Evolutionary conservation across 2,113 vertebrate species (phyloP).

Genomic region (Todiramphus chloris): DNA sequence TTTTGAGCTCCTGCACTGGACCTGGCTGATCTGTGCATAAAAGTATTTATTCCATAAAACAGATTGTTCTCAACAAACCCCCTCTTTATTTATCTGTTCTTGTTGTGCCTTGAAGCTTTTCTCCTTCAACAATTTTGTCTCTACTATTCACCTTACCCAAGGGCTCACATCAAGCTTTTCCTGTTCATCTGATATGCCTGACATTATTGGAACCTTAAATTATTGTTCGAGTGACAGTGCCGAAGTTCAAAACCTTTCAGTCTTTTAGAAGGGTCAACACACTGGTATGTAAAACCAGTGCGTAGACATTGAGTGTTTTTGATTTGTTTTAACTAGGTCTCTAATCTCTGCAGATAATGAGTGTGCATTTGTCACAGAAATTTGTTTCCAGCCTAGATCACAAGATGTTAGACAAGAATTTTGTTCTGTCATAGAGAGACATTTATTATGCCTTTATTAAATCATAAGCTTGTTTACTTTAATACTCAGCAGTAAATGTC

Average conservation of each 20-base stretch:
- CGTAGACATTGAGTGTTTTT: not conserved
- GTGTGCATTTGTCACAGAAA: constrained; percentile 47
- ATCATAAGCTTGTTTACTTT: constrained; percentile 39
- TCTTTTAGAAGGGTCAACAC: constrained; percentile 26
- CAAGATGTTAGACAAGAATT: constrained; percentile 12
- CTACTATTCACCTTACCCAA: not conserved
- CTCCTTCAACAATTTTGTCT: not conserved
- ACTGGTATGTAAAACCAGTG: not conserved
- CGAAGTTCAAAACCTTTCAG: constrained; percentile 47
- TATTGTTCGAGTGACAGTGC: not conserved
- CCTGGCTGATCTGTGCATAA: not conserved
- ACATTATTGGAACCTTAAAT: constrained; percentile 33
- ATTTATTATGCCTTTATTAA: constrained; percentile 25
- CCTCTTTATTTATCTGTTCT: not conserved
- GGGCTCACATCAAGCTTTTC: not conserved
- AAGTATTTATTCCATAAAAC: not conserved
- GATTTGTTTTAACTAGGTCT: constrained; percentile 41
- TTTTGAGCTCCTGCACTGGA: not conserved
- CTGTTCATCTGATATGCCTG: not conserved
- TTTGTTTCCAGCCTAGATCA: constrained; percentile 49
- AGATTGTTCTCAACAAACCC: not conserved
- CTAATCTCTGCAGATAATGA: constrained; percentile 56
- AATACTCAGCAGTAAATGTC: not conserved
- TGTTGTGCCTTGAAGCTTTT: not conserved
- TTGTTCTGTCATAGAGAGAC: not conserved